These are phyloP conservation scores for Otocyon megalotis DNA, from an alignment of 2,113 vertebrate genomes.

Conservation along the genomic window DNA sequence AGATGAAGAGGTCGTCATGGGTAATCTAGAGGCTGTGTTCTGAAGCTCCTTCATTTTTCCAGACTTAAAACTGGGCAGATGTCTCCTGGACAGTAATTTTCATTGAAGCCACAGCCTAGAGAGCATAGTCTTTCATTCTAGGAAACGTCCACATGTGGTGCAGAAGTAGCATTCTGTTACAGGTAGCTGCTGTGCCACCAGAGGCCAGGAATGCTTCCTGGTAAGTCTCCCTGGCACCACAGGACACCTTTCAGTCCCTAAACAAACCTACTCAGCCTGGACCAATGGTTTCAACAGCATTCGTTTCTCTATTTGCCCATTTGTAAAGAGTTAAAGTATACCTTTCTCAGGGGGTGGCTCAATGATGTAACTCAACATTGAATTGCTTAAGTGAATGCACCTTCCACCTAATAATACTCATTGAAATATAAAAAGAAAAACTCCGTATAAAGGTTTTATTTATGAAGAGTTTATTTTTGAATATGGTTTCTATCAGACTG, in stretches of 20 bases:
- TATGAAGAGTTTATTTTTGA: conserved; percentile 28
- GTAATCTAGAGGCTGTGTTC: background rate
- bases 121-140: background rate
- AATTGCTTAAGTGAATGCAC: conserved; percentile 22
- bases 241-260: background rate
- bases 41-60: background rate
- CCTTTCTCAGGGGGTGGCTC: background rate
- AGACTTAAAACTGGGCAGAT: background rate
- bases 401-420: background rate
- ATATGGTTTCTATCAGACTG: background rate
- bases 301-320: background rate
- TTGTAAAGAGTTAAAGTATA: background rate
- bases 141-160: background rate
- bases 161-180: background rate
- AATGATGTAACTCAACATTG: conserved; percentile 39
- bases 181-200: background rate
- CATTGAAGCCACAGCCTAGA: background rate
- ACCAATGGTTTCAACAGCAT: background rate
- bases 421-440: conserved; percentile 27
- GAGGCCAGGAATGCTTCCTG: background rate
- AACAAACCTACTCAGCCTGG: background rate
- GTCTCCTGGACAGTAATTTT: background rate
- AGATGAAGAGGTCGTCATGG: background rate
- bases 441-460: background rate
- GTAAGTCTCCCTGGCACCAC: background rate